A percentile compares a stretch with the other conserved stretches of the same genome.
These are phyloP conservation scores for Cricetomys ansorgei DNA, from an alignment of 2,113 vertebrate species.

Conservation along the genomic window DNA sequence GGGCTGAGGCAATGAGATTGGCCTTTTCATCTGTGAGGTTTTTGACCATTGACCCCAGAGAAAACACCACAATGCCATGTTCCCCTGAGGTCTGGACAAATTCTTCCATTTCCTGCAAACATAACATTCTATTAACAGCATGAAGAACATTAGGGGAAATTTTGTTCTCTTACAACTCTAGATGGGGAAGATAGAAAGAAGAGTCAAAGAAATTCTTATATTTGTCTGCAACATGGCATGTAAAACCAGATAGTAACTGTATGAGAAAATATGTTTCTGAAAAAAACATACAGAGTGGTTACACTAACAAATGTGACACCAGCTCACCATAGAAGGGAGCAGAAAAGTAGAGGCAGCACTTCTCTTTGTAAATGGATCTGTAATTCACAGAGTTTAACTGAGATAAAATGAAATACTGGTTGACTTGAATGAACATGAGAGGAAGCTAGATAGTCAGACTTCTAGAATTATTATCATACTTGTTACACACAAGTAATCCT, in stretches of 20 bases:
- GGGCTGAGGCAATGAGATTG: conserved; percentile 90
- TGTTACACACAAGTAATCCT: neutral
- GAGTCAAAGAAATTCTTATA: neutral
- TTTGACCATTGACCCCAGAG: conserved; percentile 91
- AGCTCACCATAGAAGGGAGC: neutral
- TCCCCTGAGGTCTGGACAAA: conserved; percentile 94
- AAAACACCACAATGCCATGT: conserved; percentile 91
- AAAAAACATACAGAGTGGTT: neutral
- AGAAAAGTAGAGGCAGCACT: neutral
- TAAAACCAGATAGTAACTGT: neutral
- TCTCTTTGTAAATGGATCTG: neutral
- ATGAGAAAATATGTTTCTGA: neutral
- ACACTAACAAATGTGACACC: neutral
- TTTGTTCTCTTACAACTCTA: neutral
- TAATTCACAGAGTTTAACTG: neutral
- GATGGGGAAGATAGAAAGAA: neutral
- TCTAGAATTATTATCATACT: neutral
- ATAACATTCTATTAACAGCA: neutral
- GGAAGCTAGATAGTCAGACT: neutral
- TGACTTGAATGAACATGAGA: neutral
- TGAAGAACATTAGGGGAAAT: neutral
- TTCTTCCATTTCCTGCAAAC: conserved; percentile 92
- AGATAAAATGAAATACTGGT: neutral
- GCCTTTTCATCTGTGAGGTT: conserved; percentile 90
- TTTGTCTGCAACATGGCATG: neutral